Base-by-base conservation (phyloP, 2,797 vertebrate genomes). In the Pelobates cultripes region DNA sequence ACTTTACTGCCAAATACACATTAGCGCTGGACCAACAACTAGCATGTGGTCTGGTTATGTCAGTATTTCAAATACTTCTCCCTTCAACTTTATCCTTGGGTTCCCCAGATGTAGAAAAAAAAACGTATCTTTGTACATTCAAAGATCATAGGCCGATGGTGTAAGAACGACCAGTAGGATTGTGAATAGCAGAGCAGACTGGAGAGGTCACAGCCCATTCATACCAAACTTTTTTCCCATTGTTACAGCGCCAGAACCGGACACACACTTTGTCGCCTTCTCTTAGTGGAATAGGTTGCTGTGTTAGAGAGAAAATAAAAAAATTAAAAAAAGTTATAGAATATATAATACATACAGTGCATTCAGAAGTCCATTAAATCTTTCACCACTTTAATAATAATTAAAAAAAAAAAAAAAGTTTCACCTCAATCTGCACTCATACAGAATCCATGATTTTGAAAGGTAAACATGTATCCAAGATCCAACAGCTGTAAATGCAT, bases 161-260 rank as follows among this genome's bases (percentile, higher is more conserved):
- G 87, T 97, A 98, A 67, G 97, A 98, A 80, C 97, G 95, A 51
- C 97, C 97, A 0, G 95, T 93, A 0, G 96, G 95, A 87, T 98
- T 98, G 91, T 98, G 97, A 86, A 98, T 97, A 85, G 96, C 95
- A 0, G 97, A 98, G 87, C 95, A 96, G 73, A 89, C 87, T 0
- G 97, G 96, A 70, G 96, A 93, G 0, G 95, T 96, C 87, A 98
- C 96, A 0, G 96, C 97, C 97, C 97, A 98, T 78, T 97, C 97
- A 7, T 97, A 98, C 97, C 97, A 98, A 75, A 98, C 97, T 88
- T 98, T 98, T 93, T 95, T 96, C 84, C 96, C 94, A 4, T 94
- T 97, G 91, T 96, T 96, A 92, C 95, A 96, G 86, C 97, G 93
- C 97, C 97, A 98, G 90, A 98, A 98, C 42, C 95, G 91, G 80